These are phyloP conservation scores for Cephalopachus bancanus DNA, from an alignment of 2,797 vertebrate genomes.

Conservation along the genomic window DNA sequence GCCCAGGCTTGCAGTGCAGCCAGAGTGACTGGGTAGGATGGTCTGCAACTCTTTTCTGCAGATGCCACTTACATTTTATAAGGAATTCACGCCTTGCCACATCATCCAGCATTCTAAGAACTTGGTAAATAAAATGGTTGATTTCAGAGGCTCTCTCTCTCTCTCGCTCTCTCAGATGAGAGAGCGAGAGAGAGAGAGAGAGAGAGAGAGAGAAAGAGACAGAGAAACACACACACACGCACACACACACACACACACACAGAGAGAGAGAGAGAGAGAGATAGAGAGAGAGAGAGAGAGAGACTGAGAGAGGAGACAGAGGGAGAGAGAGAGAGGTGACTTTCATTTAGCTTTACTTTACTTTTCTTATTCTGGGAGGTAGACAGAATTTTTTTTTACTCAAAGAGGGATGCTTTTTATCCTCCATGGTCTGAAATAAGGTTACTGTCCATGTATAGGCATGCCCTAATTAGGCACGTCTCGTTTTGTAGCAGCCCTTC, in stretches of 20 bases:
- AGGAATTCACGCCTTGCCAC: constrained; percentile 75
- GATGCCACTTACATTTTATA: constrained; percentile 80
- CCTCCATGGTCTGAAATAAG: not conserved
- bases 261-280: not conserved
- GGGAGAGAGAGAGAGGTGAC: not conserved
- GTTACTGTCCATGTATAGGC: not conserved
- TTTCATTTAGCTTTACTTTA: constrained; percentile 40
- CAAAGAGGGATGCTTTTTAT: not conserved
- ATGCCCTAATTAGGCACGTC: not conserved
- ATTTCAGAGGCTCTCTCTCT: constrained; percentile 55
- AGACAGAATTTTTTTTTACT: constrained; percentile 36
- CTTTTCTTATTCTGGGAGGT: not conserved
- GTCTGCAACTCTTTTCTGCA: constrained; percentile 82
- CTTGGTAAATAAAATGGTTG: constrained; percentile 76
- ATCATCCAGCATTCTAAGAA: constrained; percentile 60
- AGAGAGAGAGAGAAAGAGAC: constrained; percentile 54
- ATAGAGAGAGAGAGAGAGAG: not conserved
- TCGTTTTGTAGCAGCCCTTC: not conserved
- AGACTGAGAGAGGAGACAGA: not conserved
- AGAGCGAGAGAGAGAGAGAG: constrained; percentile 30
- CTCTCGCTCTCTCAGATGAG: too few relatives aligned
- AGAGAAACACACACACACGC: not conserved
- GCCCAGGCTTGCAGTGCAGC: constrained; percentile 84
- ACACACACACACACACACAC: not conserved
- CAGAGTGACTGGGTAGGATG: constrained; percentile 83